These are phyloP conservation scores for Drosophila austrosaltans DNA, from an alignment of 2,888 invertebrate species.

Conservation along the genomic window DNA sequence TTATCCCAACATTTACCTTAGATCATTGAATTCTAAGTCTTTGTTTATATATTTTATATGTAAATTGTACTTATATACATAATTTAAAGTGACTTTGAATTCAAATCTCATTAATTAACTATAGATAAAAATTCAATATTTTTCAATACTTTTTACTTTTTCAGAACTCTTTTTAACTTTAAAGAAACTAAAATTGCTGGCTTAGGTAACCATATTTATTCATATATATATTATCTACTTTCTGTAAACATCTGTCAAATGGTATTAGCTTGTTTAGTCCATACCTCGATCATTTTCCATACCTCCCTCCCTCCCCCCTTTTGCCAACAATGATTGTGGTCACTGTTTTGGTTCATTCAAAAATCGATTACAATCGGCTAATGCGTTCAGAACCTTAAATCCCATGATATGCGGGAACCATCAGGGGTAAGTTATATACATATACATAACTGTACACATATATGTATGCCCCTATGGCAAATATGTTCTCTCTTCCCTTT, in stretches of 20 bases:
- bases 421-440: slow-evolving; percentile 3
- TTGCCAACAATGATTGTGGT: background rate
- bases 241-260: background rate
- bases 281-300: background rate
- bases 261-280: background rate
- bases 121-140: too few species aligned
- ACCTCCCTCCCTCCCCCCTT: background rate
- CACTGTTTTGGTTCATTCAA: slow-evolving; percentile 17
- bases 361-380: slow-evolving; percentile 20
- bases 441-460: background rate
- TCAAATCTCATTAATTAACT: too few species aligned
- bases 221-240: background rate
- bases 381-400: background rate
- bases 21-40: too few species aligned
- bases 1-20: too few species aligned
- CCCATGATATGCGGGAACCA: slow-evolving; percentile 9
- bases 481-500: background rate
- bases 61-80: too few species aligned
- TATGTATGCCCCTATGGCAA: slow-evolving; percentile 13
- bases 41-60: too few species aligned
- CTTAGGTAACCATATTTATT: too few species aligned
- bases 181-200: too few species aligned
- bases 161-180: too few species aligned
- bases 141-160: too few species aligned
- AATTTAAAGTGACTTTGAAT: too few species aligned